Conservation (phyloP, 2,888 invertebrate genomes). For the Dione juno region DNA sequence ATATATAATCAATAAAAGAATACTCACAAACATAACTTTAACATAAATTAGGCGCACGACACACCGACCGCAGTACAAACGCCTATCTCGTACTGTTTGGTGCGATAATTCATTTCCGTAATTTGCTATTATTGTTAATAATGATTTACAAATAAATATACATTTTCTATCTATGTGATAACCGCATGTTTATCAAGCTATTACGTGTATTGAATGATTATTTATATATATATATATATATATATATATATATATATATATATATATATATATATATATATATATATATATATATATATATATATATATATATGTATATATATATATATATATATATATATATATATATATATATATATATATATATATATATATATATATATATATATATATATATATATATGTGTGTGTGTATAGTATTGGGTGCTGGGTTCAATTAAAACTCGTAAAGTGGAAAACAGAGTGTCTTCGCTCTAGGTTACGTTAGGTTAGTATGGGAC, state of each 20-base stretch:
- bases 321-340: no score
- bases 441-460: no score
- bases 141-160: conserved; percentile 1
- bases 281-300: no score
- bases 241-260: not conserved
- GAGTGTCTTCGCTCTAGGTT: no score
- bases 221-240: conserved; percentile 7
- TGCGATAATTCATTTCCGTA: conserved; percentile 28
- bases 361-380: no score
- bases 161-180: not conserved
- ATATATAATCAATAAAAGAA: not conserved
- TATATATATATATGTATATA: no score
- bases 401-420: no score
- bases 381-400: no score
- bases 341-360: no score
- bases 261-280: not conserved
- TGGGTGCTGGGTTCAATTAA: no score
- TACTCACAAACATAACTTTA: not conserved
- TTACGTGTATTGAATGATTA: not conserved
- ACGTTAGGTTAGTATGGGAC: no score
- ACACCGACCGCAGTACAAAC: conserved; percentile 25
- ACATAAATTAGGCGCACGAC: conserved; percentile 24
- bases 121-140: conserved; percentile 16
- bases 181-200: not conserved
- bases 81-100: conserved; percentile 15